Percentiles rank a stretch among this genome's conserved stretches.
These are phyloP conservation scores for Timema podura DNA, from an alignment of 2,888 invertebrate genomes.

Conservation along the genomic window DNA sequence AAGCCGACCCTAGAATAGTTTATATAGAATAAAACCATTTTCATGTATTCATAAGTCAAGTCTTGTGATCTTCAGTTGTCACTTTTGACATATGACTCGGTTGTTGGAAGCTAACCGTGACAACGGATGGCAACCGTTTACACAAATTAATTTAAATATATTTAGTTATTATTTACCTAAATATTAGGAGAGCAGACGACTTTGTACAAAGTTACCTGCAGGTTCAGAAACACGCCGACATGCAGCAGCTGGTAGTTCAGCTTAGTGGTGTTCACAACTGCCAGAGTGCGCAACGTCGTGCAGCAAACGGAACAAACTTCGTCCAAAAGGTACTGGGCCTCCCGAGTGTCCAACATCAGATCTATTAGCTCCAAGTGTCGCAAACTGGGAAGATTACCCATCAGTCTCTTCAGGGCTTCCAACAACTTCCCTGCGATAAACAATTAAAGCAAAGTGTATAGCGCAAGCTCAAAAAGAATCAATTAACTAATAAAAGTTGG, in stretches of 20 bases:
- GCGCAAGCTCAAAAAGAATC: no score
- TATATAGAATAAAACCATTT: no score
- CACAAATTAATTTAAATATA: neutral
- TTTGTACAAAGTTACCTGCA: conserved; percentile 50
- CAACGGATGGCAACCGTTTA: neutral
- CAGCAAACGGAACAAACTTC: conserved; percentile 64
- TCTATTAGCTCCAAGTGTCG: conserved; percentile 64
- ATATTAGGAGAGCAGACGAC: neutral
- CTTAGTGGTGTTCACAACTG: conserved; percentile 71
- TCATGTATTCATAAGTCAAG: no score
- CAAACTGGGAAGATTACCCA: conserved; percentile 61
- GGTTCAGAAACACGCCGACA: conserved; percentile 69
- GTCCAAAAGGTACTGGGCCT: conserved; percentile 67
- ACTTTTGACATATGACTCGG: no score
- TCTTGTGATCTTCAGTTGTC: no score
- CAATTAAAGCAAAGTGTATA: no score
- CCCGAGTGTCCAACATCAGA: conserved; percentile 66
- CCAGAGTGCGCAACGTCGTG: conserved; percentile 57
- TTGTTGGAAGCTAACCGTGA: no score
- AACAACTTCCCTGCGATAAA: conserved; percentile 53
- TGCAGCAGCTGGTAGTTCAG: conserved; percentile 66
- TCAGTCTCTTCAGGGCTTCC: conserved; percentile 61
- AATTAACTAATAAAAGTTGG: no score
- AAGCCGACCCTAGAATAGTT: no score
- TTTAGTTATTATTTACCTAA: neutral